These are phyloP conservation scores for Limosa lapponica DNA, from an alignment of 2,797 vertebrate species.

Conservation along the genomic window DNA sequence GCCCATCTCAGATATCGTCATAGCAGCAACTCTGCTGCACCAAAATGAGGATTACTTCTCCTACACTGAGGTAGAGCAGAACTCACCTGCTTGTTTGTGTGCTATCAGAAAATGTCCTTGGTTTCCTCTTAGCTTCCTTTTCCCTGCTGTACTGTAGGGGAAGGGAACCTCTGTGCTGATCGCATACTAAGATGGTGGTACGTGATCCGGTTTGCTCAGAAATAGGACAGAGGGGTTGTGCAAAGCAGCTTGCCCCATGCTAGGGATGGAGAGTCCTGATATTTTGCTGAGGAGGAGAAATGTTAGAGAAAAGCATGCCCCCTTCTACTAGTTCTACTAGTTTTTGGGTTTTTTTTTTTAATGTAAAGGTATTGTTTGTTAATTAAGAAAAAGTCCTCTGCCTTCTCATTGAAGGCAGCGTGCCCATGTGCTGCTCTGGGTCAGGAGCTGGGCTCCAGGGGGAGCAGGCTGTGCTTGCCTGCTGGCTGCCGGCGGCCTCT, in stretches of 20 bases:
- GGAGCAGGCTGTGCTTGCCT: neutral
- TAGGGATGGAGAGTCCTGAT: neutral
- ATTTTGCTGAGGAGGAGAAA: neutral
- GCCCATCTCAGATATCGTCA: neutral
- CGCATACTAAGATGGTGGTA: accelerated
- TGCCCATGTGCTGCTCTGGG: neutral
- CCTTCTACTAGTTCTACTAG: neutral
- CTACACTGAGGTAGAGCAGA: neutral
- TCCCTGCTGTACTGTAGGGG: neutral
- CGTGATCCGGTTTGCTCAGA: neutral
- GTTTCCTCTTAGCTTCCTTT: neutral
- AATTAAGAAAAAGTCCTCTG: neutral
- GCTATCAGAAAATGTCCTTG: neutral
- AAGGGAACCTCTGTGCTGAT: neutral
- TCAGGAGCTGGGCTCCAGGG: neutral
- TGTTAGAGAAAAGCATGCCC: neutral
- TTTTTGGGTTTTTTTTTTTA: neutral
- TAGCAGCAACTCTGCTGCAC: neutral
- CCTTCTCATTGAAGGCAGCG: neutral
- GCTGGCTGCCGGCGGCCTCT: neutral
- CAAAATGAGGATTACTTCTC: neutral
- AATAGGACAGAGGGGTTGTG: neutral
- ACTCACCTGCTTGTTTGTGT: neutral
- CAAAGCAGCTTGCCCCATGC: neutral
- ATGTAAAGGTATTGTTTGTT: neutral